A percentile compares a stretch with the other conserved stretches of the same genome.
Conservation (phyloP, 2,113 vertebrate genomes). For the Rousettus leschenaultii region DNA sequence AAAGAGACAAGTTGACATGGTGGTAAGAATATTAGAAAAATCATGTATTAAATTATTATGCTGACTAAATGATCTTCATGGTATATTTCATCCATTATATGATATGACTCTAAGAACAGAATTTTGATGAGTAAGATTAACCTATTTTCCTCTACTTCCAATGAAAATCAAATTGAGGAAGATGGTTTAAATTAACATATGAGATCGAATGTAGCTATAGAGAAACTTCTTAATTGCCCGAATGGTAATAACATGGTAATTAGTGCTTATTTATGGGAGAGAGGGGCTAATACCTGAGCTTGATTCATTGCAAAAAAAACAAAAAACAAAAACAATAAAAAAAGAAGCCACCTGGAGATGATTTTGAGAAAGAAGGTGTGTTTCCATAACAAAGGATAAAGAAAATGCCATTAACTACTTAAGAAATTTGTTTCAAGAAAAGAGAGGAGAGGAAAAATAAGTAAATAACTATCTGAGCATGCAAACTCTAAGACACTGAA, state of each 20-base stretch:
- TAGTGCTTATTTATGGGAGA: not conserved
- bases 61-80: not conserved
- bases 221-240: not conserved
- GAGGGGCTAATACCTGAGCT: not conserved
- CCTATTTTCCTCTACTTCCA: not conserved
- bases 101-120: not conserved
- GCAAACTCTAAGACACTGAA: not conserved
- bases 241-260: not conserved
- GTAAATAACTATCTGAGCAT: not conserved
- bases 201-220: not conserved
- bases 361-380: not conserved
- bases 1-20: not conserved
- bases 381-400: not conserved
- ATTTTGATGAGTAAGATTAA: constrained; percentile 9
- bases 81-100: not conserved
- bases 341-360: not conserved
- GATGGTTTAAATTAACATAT: not conserved
- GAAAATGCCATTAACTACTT: not conserved
- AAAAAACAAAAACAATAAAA: no score
- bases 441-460: not conserved
- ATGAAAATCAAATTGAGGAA: not conserved
- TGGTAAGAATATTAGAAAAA: not conserved
- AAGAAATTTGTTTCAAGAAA: not conserved
- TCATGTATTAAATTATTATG: not conserved
- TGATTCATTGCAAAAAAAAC: not conserved